phyloP scores from a whole-genome alignment of 2,113 vertebrate species.

The Machaerirhynchus nigripectus region DNA sequence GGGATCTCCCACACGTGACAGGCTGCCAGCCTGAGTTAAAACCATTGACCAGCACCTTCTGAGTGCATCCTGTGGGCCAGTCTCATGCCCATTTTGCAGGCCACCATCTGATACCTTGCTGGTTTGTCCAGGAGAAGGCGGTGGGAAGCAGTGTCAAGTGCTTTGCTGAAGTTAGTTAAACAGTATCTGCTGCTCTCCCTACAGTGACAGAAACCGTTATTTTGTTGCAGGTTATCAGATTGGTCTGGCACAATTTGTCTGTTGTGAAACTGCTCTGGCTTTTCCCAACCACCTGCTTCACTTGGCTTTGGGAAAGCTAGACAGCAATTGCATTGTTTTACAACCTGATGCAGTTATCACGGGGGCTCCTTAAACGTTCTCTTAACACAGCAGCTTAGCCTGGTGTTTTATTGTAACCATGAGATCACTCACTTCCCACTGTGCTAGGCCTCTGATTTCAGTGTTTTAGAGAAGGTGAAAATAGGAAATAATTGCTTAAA shows the following conservation, averaged over 20 bases:
- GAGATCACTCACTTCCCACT: background rate
- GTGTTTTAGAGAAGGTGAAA: background rate
- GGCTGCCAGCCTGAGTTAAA: background rate
- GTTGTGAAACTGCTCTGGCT: background rate
- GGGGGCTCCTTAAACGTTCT: background rate
- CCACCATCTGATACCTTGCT: rapidly evolving
- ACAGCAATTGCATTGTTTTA: background rate
- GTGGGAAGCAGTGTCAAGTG: background rate
- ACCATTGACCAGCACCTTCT: too few species aligned
- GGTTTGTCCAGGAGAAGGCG: background rate
- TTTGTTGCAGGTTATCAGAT: background rate
- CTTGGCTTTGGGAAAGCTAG: background rate
- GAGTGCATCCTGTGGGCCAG: rapidly evolving
- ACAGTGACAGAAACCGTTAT: rapidly evolving
- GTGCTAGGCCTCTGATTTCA: background rate
- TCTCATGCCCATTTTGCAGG: rapidly evolving
- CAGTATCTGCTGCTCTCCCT: background rate
- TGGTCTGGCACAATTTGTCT: background rate
- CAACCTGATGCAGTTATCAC: background rate
- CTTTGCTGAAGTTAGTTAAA: background rate
- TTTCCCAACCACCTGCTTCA: rapidly evolving
- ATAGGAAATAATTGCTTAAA: background rate
- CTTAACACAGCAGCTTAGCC: background rate
- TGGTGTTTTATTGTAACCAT: background rate
- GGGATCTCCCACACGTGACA: too few species aligned